Conservation (phyloP, 1,140 invertebrate genomes). For the Luehdorfia chinensis region DNA sequence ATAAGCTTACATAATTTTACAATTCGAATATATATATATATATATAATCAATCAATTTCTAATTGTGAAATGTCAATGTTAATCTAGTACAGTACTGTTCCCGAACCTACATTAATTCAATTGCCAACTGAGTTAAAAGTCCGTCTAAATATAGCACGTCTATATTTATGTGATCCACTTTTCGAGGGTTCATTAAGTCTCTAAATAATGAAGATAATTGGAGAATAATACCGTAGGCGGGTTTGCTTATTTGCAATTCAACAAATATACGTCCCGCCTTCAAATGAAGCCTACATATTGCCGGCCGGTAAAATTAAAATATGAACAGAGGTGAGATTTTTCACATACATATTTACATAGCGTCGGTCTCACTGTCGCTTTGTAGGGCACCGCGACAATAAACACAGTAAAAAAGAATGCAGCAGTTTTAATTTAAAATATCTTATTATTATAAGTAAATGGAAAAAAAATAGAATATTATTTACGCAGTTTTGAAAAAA, state of each 20-base stretch:
- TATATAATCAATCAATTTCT: no score
- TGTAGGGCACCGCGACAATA: not conserved
- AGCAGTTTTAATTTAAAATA: no score
- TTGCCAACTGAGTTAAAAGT: constrained; percentile 3
- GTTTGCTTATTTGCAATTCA: constrained; percentile 17
- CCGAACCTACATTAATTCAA: no score
- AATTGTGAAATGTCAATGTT: no score
- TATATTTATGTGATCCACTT: constrained; percentile 11
- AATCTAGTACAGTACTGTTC: no score
- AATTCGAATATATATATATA: no score
- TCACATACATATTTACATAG: constrained; percentile 3
- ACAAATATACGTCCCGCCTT: constrained; percentile 6
- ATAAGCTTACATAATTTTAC: no score
- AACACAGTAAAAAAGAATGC: no score
- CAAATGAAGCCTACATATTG: constrained; percentile 10
- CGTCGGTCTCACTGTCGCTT: not conserved
- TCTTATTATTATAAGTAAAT: no score
- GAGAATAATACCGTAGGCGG: constrained; percentile 8
- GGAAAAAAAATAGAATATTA: no score
- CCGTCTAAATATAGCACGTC: constrained; percentile 2
- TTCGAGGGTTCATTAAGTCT: not conserved
- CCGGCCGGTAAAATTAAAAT: not conserved
- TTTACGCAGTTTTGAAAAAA: no score
- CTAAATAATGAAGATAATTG: constrained; percentile 12
- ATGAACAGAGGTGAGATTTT: not conserved